Evolutionary conservation across 1,140 invertebrate species (phyloP).

Genomic region (Chionoecetes opilio): DNA sequence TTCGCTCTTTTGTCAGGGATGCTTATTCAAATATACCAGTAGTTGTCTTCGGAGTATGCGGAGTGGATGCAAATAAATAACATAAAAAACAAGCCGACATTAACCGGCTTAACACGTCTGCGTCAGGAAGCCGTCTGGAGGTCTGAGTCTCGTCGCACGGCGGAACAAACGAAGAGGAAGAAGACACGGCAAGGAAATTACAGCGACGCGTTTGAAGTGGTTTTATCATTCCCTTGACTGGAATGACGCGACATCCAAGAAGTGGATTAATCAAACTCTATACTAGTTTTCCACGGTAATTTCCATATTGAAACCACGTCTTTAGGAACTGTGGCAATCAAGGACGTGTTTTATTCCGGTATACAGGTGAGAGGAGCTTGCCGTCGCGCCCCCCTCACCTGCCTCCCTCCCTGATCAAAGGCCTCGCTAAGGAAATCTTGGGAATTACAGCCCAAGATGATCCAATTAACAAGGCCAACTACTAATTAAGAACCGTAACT

Average conservation of each 20-base stretch:
- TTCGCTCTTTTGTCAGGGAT: too few species aligned
- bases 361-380: slow-evolving; percentile 20
- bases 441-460: slow-evolving; percentile 72
- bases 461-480: slow-evolving; percentile 73
- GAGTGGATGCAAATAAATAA: too few species aligned
- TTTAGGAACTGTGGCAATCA: not conserved
- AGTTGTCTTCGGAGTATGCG: too few species aligned
- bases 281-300: not conserved
- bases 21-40: too few species aligned
- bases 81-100: too few species aligned
- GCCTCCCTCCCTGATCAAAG: not conserved
- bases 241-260: not conserved
- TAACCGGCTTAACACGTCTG: too few species aligned
- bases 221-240: not conserved
- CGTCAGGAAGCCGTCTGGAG: too few species aligned
- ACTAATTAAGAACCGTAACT: slow-evolving; percentile 71
- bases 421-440: not conserved
- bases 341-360: not conserved
- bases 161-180: too few species aligned
- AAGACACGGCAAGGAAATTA: too few species aligned
- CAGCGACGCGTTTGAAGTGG: not conserved
- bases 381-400: not conserved
- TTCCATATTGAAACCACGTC: not conserved
- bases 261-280: not conserved
- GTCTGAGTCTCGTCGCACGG: too few species aligned